Conservation (phyloP, 2,888 invertebrate genomes). For the Sarcophaga caerulescens region DNA sequence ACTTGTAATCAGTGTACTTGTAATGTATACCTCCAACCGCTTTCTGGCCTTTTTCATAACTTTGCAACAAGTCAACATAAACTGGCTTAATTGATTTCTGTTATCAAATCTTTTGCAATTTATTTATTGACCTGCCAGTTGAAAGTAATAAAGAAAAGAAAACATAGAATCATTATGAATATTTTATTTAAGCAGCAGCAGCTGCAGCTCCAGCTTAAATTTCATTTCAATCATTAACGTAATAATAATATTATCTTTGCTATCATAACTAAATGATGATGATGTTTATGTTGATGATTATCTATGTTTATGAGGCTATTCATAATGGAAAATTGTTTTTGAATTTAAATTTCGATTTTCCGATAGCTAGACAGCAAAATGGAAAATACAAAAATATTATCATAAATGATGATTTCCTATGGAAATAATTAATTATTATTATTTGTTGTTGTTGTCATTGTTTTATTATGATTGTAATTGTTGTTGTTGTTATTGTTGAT, state of each 20-base stretch:
- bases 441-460: neutral
- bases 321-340: neutral
- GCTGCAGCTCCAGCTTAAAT: slow-evolving; percentile 25
- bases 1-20: neutral
- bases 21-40: too few species aligned
- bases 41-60: too few species aligned
- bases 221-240: slow-evolving; percentile 5
- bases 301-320: neutral
- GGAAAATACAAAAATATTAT: neutral
- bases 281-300: neutral
- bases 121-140: neutral
- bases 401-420: neutral
- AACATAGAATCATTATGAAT: neutral
- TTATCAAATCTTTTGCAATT: neutral
- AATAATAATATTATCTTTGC: neutral
- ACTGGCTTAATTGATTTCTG: slow-evolving; percentile 8
- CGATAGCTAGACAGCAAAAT: neutral
- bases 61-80: neutral
- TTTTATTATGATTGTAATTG: too few species aligned
- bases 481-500: too few species aligned
- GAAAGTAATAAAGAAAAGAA: neutral
- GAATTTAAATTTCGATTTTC: neutral
- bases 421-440: neutral
- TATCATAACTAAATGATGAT: neutral
- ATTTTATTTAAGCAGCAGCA: neutral